Evolutionary conservation across 2,797 vertebrate genomes (phyloP).

Genomic region (Acanthis flammea): DNA sequence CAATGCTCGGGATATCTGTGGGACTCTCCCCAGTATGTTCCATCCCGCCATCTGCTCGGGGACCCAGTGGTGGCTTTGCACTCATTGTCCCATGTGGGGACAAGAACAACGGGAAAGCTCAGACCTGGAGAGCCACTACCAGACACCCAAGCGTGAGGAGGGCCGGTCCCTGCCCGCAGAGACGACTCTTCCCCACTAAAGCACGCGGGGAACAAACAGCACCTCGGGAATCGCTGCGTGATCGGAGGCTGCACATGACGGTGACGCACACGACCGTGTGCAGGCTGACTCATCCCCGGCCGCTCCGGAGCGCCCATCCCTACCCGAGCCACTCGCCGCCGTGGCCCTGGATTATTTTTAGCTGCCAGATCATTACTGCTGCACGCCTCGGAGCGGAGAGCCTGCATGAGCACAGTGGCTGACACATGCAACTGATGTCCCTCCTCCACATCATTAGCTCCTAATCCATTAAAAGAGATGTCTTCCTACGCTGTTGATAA

Average conservation of each 20-base stretch:
- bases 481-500: neutral
- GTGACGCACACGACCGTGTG: neutral
- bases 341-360: constrained; percentile 67
- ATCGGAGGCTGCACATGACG: constrained; percentile 18
- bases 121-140: rapidly evolving
- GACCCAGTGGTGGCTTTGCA: rapidly evolving
- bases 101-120: neutral
- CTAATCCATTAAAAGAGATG: neutral
- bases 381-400: constrained; percentile 40
- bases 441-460: neutral
- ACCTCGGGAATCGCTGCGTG: neutral
- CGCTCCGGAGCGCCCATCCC: constrained; percentile 1
- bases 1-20: rapidly evolving
- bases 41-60: rapidly evolving
- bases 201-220: neutral
- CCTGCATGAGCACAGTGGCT: neutral
- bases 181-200: neutral
- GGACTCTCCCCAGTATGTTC: rapidly evolving
- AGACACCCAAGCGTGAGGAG: rapidly evolving
- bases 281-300: constrained; percentile 57
- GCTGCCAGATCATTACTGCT: constrained; percentile 62
- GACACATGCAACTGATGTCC: neutral
- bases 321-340: neutral
- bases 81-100: rapidly evolving
- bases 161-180: neutral